phyloP scores from a whole-genome alignment of 1,140 invertebrate species.

The Aphidius ervi region DNA sequence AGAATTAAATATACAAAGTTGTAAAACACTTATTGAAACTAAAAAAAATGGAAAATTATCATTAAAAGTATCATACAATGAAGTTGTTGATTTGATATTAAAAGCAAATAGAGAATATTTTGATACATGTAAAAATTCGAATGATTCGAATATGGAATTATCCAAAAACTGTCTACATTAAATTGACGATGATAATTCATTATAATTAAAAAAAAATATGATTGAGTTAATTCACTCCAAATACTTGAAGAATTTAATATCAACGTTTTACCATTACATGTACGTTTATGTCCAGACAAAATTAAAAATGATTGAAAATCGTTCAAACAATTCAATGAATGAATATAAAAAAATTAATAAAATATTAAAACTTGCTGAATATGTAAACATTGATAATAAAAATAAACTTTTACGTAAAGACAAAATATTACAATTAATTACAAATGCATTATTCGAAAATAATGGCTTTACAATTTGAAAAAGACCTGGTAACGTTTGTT shows the following conservation, averaged over 20 bases:
- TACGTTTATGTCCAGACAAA: conserved; percentile 57
- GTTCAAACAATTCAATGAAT: conserved; percentile 51
- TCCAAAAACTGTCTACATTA: conserved; percentile 61
- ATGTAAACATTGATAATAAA: conserved; percentile 54
- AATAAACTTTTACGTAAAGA: conserved; percentile 53
- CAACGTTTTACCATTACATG: conserved; percentile 62
- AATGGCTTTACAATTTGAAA: conserved; percentile 54
- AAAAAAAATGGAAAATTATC: conserved; percentile 37
- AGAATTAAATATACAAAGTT: conserved; percentile 43
- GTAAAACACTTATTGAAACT: conserved; percentile 41
- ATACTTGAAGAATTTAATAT: conserved; percentile 63
- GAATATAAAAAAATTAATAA: conserved; percentile 58
- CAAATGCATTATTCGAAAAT: conserved; percentile 56
- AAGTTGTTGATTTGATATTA: conserved; percentile 57
- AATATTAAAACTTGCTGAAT: conserved; percentile 57
- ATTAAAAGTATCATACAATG: conserved; percentile 55
- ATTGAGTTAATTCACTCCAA: conserved; percentile 61
- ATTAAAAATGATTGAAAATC: conserved; percentile 56
- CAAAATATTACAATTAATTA: conserved; percentile 58
- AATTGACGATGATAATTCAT: conserved; percentile 54
- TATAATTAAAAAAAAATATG: conserved; percentile 59
- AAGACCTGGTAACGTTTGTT: too few species aligned
- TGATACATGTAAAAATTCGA: conserved; percentile 60
- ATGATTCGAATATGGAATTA: conserved; percentile 62
- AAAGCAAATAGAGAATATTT: conserved; percentile 64